These are phyloP conservation scores for Enhydra lutris DNA, from an alignment of 2,113 vertebrate genomes.

Conservation along the genomic window DNA sequence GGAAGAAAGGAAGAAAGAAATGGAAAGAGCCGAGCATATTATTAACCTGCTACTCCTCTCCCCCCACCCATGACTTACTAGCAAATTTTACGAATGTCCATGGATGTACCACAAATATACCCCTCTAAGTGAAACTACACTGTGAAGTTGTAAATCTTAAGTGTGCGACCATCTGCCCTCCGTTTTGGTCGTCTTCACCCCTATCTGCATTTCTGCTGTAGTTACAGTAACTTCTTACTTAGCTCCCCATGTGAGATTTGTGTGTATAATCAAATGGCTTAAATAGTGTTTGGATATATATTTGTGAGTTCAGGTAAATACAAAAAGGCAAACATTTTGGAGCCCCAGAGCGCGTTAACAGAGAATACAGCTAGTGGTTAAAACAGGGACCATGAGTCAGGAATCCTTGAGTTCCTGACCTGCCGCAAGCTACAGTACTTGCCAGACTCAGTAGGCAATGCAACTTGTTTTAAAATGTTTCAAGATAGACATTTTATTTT, in stretches of 20 bases:
- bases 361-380: not conserved
- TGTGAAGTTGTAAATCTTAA: not conserved
- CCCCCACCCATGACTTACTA: not conserved
- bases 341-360: not conserved
- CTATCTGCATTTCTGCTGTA: not conserved
- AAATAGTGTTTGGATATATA: not conserved
- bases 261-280: not conserved
- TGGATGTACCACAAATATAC: not conserved
- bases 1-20: not conserved
- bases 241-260: not conserved
- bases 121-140: not conserved
- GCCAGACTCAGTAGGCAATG: not conserved
- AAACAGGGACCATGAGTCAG: not conserved
- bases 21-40: not conserved
- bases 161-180: not conserved
- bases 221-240: not conserved
- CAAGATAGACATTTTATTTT: constrained; percentile 11
- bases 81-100: not conserved
- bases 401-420: not conserved
- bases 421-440: not conserved
- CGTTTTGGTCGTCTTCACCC: not conserved
- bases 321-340: not conserved
- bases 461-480: constrained; percentile 38
- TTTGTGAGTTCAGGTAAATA: not conserved
- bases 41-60: not conserved